Conservation (phyloP, 1,140 invertebrate species). For the Achatina immaculata region DNA sequence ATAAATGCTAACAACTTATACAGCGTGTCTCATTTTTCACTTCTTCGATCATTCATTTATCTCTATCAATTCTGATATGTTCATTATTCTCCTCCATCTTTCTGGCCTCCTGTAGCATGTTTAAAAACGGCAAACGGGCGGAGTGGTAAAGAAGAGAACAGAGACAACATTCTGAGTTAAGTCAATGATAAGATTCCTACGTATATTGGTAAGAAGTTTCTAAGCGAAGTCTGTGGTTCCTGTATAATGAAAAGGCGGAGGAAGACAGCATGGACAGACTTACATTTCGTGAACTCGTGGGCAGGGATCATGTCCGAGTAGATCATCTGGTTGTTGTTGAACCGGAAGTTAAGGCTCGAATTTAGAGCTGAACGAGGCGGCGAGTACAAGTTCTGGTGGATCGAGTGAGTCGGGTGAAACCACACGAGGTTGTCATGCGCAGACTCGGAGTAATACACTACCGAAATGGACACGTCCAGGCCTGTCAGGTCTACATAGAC, state of each 20-base stretch:
- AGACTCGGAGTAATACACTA: slow-evolving; percentile 61
- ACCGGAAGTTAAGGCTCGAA: slow-evolving; percentile 39
- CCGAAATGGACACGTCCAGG: slow-evolving; percentile 62
- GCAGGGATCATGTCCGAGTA: slow-evolving; percentile 64
- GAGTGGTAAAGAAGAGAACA: too few relatives aligned
- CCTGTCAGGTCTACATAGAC: slow-evolving; percentile 68
- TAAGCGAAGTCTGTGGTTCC: too few relatives aligned
- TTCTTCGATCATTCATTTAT: too few relatives aligned
- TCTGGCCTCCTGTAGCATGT: too few relatives aligned
- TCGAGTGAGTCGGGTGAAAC: slow-evolving; percentile 38
- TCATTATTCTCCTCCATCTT: too few relatives aligned
- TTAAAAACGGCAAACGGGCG: too few relatives aligned
- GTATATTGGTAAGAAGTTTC: too few relatives aligned
- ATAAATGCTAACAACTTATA: too few relatives aligned
- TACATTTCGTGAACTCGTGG: slow-evolving; percentile 64
- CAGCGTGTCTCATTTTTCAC: too few relatives aligned
- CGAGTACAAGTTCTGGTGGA: slow-evolving; percentile 33
- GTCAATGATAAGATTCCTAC: too few relatives aligned
- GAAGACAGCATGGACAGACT: slow-evolving; percentile 40
- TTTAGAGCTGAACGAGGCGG: background rate
- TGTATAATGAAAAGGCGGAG: slow-evolving; percentile 6
- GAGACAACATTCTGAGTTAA: too few relatives aligned
- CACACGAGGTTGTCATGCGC: slow-evolving; percentile 31
- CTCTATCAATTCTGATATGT: too few relatives aligned
- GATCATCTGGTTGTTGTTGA: slow-evolving; percentile 53